Evolutionary conservation across 2,888 invertebrate genomes (phyloP).

Genomic region (Hypsopygia costalis): DNA sequence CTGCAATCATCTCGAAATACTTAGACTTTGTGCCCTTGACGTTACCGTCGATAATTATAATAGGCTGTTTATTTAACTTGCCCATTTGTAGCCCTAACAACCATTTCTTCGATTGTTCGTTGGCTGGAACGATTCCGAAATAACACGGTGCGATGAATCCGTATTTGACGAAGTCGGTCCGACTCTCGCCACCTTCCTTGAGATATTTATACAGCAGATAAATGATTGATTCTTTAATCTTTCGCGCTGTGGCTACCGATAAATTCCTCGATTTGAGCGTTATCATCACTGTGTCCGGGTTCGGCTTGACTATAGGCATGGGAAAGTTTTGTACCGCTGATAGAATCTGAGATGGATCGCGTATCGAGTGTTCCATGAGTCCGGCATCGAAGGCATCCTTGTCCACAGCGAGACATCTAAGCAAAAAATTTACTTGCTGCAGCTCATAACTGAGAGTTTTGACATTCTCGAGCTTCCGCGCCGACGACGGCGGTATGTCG

Average conservation of each 20-base stretch:
- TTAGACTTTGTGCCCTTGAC: conserved; percentile 35
- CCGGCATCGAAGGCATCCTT: conserved; percentile 61
- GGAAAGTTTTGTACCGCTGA: conserved; percentile 33
- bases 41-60: conserved; percentile 45
- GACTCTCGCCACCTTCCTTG: conserved; percentile 32
- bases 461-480: conserved; percentile 51
- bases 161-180: conserved; percentile 56
- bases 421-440: conserved; percentile 60
- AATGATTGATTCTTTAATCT: conserved; percentile 57
- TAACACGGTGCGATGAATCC: conserved; percentile 52
- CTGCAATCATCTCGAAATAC: neutral
- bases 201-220: conserved; percentile 55
- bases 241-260: conserved; percentile 39
- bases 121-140: conserved; percentile 57
- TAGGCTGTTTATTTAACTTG: conserved; percentile 33
- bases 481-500: conserved; percentile 64
- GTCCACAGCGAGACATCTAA: conserved; percentile 63
- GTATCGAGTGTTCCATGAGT: conserved; percentile 33
- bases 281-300: conserved; percentile 45
- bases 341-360: conserved; percentile 24
- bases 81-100: conserved; percentile 45
- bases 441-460: conserved; percentile 67
- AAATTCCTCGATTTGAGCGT: conserved; percentile 44
- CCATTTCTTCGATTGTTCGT: conserved; percentile 54
- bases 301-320: conserved; percentile 47